phyloP scores from a whole-genome alignment of 2,888 invertebrate species.

The Pristionchus maxplancki region DNA sequence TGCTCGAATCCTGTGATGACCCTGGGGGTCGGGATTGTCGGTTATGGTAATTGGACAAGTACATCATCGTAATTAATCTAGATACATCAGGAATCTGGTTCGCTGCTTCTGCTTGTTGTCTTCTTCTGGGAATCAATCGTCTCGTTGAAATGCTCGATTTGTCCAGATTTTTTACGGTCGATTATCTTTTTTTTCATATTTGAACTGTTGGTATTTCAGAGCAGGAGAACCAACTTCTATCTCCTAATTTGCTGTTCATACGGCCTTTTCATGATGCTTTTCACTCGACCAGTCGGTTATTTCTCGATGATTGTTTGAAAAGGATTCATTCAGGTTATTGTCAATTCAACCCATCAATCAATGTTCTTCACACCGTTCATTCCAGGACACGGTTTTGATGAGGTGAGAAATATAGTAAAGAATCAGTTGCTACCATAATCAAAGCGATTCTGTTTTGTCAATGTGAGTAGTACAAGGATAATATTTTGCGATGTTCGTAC shows the following conservation, averaged over 20 bases:
- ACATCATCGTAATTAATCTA: neutral
- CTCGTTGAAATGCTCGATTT: neutral
- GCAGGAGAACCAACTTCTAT: neutral
- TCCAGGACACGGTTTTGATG: neutral
- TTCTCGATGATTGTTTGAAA: too few relatives aligned
- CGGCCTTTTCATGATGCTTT: neutral
- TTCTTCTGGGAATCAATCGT: neutral
- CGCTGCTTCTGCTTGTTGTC: neutral
- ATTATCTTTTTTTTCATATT: neutral
- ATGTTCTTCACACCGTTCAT: conserved; percentile 16
- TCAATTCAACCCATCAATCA: neutral
- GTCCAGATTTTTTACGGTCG: neutral
- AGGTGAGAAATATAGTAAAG: neutral
- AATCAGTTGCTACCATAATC: neutral
- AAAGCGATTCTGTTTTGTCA: neutral
- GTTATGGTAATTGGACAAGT: conserved; percentile 2
- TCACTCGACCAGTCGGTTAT: neutral
- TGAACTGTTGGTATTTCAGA: neutral
- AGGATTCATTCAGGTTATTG: neutral
- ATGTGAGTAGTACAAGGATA: neutral
- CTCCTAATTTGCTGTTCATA: neutral
- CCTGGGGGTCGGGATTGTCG: neutral
- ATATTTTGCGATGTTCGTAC: too few relatives aligned
- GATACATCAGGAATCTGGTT: neutral
- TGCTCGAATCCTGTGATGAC: neutral